Evolutionary conservation across 2,113 vertebrate genomes (phyloP), one percentile per base, ranked within the genome.

Genomic region (Ciconia boyciana): DNA sequence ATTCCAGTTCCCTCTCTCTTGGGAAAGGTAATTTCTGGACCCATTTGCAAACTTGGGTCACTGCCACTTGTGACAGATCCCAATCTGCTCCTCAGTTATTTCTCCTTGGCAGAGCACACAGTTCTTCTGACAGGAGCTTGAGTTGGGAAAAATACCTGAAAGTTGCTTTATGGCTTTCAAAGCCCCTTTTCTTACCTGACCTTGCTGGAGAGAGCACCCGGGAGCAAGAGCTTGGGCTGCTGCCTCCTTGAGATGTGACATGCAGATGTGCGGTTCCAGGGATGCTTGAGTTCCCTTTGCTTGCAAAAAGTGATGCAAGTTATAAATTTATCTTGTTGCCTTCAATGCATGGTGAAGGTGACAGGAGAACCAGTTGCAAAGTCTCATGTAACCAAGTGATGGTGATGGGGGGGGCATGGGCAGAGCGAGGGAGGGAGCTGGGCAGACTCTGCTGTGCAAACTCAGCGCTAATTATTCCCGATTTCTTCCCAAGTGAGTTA

Each of bases 131-230:
- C 29, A 18, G 82, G 48, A 91, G 62, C 52, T 26, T n/a, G 61
- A 34, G 46, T 13, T 32, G 83, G 49, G 43, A 25, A 83, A 13
- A 92, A 52, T 2, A n/a, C 19, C 58, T 13, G 0, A 9, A n/a
- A 54, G 49, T 29, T 69, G 36, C 34, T 83, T 16, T 61, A 36
- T 39, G 75, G 34, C 41, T 94, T 80, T 39, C 58, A 13, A 26
- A 43, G 26, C 32, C 32, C 32, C 15, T 83, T 88, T 83, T 44
- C 43, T 49, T 16, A 15, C 14, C 69, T 39, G 26, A 10, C 32
- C 32, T 87, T 2, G 0, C 43, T 54, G 69, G 9, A 55, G 66
- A 18, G n/a, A 74, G 14, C 64, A 2, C 11, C 16, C 0, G 0
- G 16, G 60, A 62, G 28, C 0, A 2, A 82, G 49, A 31, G 51